Conservation (phyloP, 2,113 vertebrate species). For the Sinosuthora webbiana region DNA sequence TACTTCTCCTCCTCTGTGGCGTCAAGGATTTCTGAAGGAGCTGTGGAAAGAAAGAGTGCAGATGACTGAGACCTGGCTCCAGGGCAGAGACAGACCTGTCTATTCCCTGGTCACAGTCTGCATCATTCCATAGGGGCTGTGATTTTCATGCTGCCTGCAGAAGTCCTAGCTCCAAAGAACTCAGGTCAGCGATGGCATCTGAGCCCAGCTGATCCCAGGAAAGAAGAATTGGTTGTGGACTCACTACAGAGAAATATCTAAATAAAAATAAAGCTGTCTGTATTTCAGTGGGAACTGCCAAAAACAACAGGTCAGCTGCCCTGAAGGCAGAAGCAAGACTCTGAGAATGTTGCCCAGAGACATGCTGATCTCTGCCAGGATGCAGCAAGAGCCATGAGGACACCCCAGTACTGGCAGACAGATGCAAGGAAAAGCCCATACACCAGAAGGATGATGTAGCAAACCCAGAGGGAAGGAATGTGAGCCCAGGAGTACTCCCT, state of each 20-base stretch:
- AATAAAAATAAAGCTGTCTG: background rate
- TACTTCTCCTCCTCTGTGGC: slow-evolving; percentile 86
- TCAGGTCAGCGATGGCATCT: background rate
- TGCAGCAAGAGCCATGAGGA: background rate
- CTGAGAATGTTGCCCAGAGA: background rate
- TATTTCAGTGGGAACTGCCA: background rate
- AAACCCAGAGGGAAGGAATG: background rate
- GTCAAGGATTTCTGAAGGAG: slow-evolving; percentile 88
- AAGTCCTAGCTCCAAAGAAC: background rate
- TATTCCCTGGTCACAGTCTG: background rate
- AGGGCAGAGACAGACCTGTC: background rate
- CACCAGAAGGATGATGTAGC: background rate
- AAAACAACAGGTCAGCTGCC: background rate
- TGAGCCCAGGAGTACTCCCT: background rate
- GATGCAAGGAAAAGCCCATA: background rate
- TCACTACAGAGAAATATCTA: background rate
- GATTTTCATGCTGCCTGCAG: background rate
- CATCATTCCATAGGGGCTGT: background rate
- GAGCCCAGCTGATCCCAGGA: background rate
- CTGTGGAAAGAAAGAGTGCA: slow-evolving; percentile 67
- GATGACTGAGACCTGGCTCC: background rate
- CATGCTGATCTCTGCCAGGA: background rate
- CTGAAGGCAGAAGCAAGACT: background rate
- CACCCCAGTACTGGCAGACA: background rate
- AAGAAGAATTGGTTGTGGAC: background rate